These are phyloP conservation scores for Tetranychus piercei DNA, from an alignment of 2,888 invertebrate species.

Conservation along the genomic window DNA sequence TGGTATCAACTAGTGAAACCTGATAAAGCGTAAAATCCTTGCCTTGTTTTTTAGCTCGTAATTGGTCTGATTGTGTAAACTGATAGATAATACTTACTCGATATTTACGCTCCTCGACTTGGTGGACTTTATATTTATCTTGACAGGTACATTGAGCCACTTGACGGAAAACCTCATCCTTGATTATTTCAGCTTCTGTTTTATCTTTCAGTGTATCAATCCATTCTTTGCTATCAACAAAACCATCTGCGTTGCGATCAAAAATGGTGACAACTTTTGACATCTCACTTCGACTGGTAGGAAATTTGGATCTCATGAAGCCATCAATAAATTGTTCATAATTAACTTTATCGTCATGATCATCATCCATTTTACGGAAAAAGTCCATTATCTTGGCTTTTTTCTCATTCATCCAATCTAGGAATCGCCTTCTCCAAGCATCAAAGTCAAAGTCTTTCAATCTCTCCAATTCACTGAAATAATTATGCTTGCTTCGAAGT, in stretches of 20 bases:
- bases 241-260: not conserved
- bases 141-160: slow-evolving; percentile 2
- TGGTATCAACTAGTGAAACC: no score
- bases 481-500: slow-evolving; percentile 75
- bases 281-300: not conserved
- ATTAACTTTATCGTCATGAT: slow-evolving; percentile 57
- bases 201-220: slow-evolving; percentile 3
- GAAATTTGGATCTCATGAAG: slow-evolving; percentile 1
- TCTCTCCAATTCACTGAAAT: slow-evolving; percentile 69
- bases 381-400: slow-evolving; percentile 93
- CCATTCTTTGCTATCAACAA: not conserved
- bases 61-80: no score
- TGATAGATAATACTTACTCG: not conserved
- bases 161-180: slow-evolving; percentile 30
- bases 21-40: no score
- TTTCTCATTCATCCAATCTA: slow-evolving; percentile 98
- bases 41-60: no score
- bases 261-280: slow-evolving; percentile 6
- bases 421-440: slow-evolving; percentile 93
- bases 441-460: slow-evolving; percentile 99
- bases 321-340: slow-evolving; percentile 2
- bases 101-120: slow-evolving; percentile 10
- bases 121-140: slow-evolving; percentile 9
- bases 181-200: slow-evolving; percentile 26
- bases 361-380: slow-evolving; percentile 96